Percentiles rank a stretch among this genome's conserved stretches.
phyloP scores from a whole-genome alignment of 2,888 invertebrate species.

The Petrophora chlorosata region DNA sequence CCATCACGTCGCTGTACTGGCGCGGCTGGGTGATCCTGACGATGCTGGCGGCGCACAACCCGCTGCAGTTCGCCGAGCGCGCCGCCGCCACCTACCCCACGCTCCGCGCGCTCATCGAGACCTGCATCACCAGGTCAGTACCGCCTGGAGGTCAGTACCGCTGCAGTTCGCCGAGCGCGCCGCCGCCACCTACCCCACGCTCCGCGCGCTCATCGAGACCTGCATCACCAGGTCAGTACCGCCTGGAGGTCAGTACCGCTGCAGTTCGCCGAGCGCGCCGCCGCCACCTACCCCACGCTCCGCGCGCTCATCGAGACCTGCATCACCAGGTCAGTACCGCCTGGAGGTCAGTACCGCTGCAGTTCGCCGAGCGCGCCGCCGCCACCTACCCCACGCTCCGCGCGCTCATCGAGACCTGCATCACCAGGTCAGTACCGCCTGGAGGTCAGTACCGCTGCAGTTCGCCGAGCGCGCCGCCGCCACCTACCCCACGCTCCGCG shows the following conservation, averaged over 20 bases:
- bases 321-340: slow-evolving; percentile 94
- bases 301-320: slow-evolving; percentile 97
- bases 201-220: slow-evolving; percentile 96
- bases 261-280: slow-evolving; percentile 93
- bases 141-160: too few relatives aligned
- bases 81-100: slow-evolving; percentile 97
- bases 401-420: slow-evolving; percentile 97
- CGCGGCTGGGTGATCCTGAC: slow-evolving; percentile 93
- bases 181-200: slow-evolving; percentile 95
- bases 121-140: slow-evolving; percentile 95
- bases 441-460: too few relatives aligned
- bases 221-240: slow-evolving; percentile 95
- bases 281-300: slow-evolving; percentile 95
- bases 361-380: slow-evolving; percentile 94
- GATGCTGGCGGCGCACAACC: slow-evolving; percentile 96
- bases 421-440: slow-evolving; percentile 93
- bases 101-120: slow-evolving; percentile 95
- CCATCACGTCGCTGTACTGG: slow-evolving; percentile 97
- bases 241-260: too few relatives aligned
- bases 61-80: slow-evolving; percentile 91
- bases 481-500: slow-evolving; percentile 94
- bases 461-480: slow-evolving; percentile 95
- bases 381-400: slow-evolving; percentile 95
- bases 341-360: too few relatives aligned
- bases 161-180: slow-evolving; percentile 92